Conservation (phyloP, 2,113 vertebrate genomes). For the Larimichthys crocea region DNA sequence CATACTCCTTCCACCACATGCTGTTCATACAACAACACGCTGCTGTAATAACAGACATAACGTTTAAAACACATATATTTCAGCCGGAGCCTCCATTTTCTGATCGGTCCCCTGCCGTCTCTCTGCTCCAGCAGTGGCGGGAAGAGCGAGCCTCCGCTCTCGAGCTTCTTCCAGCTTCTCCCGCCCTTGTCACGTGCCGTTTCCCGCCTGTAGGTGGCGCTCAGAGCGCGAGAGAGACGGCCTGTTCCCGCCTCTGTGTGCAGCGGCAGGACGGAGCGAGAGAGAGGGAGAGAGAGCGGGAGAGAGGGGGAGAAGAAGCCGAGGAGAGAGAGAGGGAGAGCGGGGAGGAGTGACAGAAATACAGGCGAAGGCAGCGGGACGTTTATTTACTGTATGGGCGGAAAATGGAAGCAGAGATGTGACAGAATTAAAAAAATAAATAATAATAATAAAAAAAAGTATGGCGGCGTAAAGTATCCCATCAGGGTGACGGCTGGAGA, state of each 20-base stretch:
- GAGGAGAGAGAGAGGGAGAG: neutral
- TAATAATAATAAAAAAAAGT: neutral
- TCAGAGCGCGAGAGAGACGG: slow-evolving; percentile 79
- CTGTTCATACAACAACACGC: neutral
- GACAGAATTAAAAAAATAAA: neutral
- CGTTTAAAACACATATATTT: neutral
- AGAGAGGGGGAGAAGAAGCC: too few species aligned
- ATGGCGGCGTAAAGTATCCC: too few species aligned
- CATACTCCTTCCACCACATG: slow-evolving; percentile 27
- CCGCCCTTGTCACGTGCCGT: slow-evolving; percentile 29
- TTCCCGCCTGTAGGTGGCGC: slow-evolving; percentile 80
- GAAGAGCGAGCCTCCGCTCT: neutral
- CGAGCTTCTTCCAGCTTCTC: neutral
- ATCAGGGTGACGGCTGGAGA: too few species aligned
- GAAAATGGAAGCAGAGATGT: neutral
- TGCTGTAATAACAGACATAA: neutral
- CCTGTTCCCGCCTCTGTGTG: slow-evolving; percentile 21
- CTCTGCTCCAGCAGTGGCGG: slow-evolving; percentile 14
- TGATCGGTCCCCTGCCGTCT: neutral
- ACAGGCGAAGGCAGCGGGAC: neutral
- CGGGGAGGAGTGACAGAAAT: neutral
- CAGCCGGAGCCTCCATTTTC: slow-evolving; percentile 22
- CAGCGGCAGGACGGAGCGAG: slow-evolving; percentile 19
- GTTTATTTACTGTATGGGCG: slow-evolving; percentile 21
- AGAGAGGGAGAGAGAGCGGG: neutral